Conservation (phyloP, 2,113 vertebrate genomes). For the Rhipidura dahli region DNA sequence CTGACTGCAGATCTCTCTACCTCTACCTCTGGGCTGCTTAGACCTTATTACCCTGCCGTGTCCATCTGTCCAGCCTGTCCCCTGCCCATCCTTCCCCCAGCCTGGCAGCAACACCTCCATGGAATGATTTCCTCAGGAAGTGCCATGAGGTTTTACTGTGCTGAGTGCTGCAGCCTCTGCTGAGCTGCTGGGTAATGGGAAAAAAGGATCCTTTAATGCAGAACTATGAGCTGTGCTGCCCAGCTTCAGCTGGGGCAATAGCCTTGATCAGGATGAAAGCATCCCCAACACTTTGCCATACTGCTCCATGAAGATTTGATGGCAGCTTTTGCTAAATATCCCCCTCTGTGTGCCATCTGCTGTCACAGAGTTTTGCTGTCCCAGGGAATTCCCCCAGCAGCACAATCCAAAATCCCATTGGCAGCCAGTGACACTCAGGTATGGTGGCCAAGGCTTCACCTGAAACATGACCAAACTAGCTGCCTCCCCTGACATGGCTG, state of each 20-base stretch:
- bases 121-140: neutral
- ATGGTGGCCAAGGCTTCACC: neutral
- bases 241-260: accelerated
- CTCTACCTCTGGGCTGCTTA: neutral
- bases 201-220: neutral
- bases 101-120: neutral
- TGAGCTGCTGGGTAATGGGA: neutral
- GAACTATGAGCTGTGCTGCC: neutral
- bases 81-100: neutral
- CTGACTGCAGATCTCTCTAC: neutral
- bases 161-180: neutral
- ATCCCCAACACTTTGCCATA: neutral
- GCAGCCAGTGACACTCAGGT: accelerated
- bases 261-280: neutral
- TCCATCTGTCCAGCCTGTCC: neutral
- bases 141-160: accelerated
- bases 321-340: neutral
- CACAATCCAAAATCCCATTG: neutral
- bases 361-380: neutral
- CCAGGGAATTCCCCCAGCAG: accelerated
- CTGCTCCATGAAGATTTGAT: neutral
- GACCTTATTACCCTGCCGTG: accelerated
- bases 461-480: neutral
- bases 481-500: neutral
- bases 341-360: neutral